phyloP scores from a whole-genome alignment of 1,140 invertebrate species.

The Drosophila insularis region DNA sequence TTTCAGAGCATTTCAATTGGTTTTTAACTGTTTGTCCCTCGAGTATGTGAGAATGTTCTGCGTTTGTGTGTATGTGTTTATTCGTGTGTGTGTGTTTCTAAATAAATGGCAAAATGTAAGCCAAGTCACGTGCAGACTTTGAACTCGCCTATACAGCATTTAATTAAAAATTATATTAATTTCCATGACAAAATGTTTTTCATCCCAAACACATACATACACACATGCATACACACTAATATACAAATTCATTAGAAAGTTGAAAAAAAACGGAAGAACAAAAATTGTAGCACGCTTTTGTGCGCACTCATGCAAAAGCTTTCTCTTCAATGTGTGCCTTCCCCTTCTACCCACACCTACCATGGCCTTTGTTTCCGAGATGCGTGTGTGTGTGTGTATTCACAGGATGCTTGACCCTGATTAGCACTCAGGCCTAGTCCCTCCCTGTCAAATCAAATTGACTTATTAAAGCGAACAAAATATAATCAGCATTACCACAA shows the following conservation, averaged over 20 bases:
- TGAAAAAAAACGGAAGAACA: conserved; percentile 1
- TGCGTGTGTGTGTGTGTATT: neutral
- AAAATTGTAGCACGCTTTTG: conserved; percentile 23
- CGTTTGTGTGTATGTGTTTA: conserved; percentile 10
- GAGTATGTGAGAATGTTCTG: conserved; percentile 11
- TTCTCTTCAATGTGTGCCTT: conserved; percentile 30
- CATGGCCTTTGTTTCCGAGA: conserved; percentile 19
- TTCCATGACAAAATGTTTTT: conserved; percentile 43
- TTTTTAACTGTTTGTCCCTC: conserved; percentile 62
- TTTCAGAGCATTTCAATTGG: conserved; percentile 61
- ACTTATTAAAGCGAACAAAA: conserved; percentile 32
- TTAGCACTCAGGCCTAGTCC: conserved; percentile 35
- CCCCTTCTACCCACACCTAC: conserved; percentile 2
- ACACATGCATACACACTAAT: neutral
- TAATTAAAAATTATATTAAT: conserved; percentile 72
- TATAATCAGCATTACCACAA: neutral
- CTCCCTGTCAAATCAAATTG: conserved; percentile 45
- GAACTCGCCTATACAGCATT: conserved; percentile 39
- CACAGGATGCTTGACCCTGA: conserved; percentile 23
- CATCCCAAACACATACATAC: neutral
- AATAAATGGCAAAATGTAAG: conserved; percentile 36
- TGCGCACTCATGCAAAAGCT: conserved; percentile 29
- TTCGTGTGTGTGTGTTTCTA: conserved; percentile 9
- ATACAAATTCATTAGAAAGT: conserved; percentile 15
- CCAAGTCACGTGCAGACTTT: conserved; percentile 64